Evolutionary conservation across 1,140 invertebrate species (phyloP), one percentile per base, ranked within the genome.

Genomic region (Meloidogyne floridensis): DNA sequence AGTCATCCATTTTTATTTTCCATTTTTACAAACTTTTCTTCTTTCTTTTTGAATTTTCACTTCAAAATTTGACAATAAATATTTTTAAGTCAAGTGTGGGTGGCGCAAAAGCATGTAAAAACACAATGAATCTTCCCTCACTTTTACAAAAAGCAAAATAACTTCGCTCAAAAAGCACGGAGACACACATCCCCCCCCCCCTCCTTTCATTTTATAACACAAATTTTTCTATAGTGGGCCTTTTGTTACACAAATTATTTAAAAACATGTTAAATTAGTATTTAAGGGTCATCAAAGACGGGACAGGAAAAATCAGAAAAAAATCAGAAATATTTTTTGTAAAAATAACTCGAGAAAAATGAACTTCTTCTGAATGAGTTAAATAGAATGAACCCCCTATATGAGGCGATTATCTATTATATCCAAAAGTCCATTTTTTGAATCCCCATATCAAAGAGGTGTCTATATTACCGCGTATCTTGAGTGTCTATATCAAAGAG

Each of bases 21-120:
- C 10, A 32, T 32, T 32, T 32, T 32, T 32, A 32, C 32, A 32
- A 32, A 32, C 32, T 32, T n/a, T 65, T 18, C n/a, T 65, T 7
- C 7, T 2, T 32, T 32, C 32, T 15, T 65, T n/a, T 65, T n/a
- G n/a, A 65, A 65, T 65, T 65, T 65, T 65, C 59, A 65, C 59
- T 65, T 65, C n/a, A 65, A 65, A 65, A 54, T 65, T 65, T 65
- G n/a, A 65, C 15, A 65, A 65, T 32, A 32, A 32, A 32, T 65
- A 65, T 65, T 65, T 65, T 11, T n/a, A 65, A 65, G 59, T 65
- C 59, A 65, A 65, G 59, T 65, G n/a, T 65, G 59, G 59, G 59
- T 65, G 59, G 59, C 59, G 59, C 59, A 65, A 65, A 65, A 65
- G n/a, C n/a, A n/a, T 65, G 47, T 47, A 47, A 47, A 32, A 47